phyloP scores from a whole-genome alignment of 2,797 vertebrate genomes.

The Sebastes matsubarae region DNA sequence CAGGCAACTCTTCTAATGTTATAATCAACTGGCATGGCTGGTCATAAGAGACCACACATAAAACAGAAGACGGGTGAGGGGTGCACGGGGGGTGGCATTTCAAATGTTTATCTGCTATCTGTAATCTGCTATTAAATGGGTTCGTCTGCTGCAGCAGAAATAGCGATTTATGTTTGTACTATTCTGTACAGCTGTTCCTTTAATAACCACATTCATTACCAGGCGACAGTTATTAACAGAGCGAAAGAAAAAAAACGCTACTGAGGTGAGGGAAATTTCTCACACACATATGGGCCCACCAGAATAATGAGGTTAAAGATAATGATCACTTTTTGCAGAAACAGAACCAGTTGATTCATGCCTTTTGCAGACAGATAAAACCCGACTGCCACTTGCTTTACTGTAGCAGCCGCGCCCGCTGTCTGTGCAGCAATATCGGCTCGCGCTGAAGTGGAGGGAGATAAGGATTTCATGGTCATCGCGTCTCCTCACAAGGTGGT shows the following conservation, averaged over 20 bases:
- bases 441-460: constrained; percentile 45
- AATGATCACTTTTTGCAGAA: constrained; percentile 60
- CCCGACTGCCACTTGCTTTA: constrained; percentile 38
- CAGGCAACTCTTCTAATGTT: constrained; percentile 73
- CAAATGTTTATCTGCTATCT: constrained; percentile 62
- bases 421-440: constrained; percentile 46
- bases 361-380: constrained; percentile 46
- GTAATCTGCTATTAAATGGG: constrained; percentile 51
- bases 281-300: constrained; percentile 21
- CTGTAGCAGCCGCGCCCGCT: constrained; percentile 16
- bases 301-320: constrained; percentile 69
- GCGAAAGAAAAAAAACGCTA: constrained; percentile 40
- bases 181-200: constrained; percentile 74
- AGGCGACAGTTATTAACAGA: constrained; percentile 75
- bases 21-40: constrained; percentile 72
- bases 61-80: constrained; percentile 51
- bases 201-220: constrained; percentile 82
- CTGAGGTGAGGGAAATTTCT: constrained; percentile 50
- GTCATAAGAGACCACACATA: constrained; percentile 66
- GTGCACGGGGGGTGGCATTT: constrained; percentile 51
- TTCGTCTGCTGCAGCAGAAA: constrained; percentile 64
- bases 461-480: constrained; percentile 70
- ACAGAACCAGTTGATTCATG: constrained; percentile 47
- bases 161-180: constrained; percentile 65
- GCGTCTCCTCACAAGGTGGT: constrained; percentile 53